Base-by-base conservation (phyloP, 2,888 invertebrate genomes). In the Patella pellucida region DNA sequence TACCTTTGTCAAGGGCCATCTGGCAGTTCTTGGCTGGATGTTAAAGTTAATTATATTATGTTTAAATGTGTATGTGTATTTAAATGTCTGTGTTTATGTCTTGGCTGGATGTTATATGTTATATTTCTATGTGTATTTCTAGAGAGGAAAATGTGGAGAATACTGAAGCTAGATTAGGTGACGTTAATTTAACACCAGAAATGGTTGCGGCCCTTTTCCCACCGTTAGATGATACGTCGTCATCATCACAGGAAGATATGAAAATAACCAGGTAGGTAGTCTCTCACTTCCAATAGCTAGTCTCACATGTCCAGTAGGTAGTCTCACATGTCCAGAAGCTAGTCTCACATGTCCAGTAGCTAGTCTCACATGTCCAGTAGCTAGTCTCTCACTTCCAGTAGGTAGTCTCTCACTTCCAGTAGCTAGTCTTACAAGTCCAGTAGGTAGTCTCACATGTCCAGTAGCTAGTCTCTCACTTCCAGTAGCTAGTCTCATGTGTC, bases 151-250 rank as follows among this genome's bases (percentile, higher is more conserved):
- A 75, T 52, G 77, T 52, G 9, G 80, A 79, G 14, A 81, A 78
- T 27, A 83, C 81, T 9, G 81, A 81, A 69, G 69, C 80, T 11
- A 67, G 79, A 27, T 69, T 52, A 14, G 69, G 76, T 52, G 81
- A 41, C 7, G 52, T 86, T 69, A 74, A 73, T 68, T 78, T 90
- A 71, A 88, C 88, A 41, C 89, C 89, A 54, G 88, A 88, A 56
- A 90, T 90, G 89, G 87, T 90, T 14, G 86, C 82, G 72, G 88
- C 87, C 50, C 87, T 89, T 83, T 90, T 90, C 77, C 56, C 84
- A 12, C 73, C 86, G 62, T 80, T 87, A 16, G 86, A 85, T 70
- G 81, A 76, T 7, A 73, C 73, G 5, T 67, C 78, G 52, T 78
- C 81, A 69, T 78, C 81, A 69, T 81, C 83, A 15, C 62, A 62